Percentiles rank a stretch among this genome's conserved stretches.
phyloP scores from a whole-genome alignment of 2,797 vertebrate species.

The Phrynocephalus forsythii region DNA sequence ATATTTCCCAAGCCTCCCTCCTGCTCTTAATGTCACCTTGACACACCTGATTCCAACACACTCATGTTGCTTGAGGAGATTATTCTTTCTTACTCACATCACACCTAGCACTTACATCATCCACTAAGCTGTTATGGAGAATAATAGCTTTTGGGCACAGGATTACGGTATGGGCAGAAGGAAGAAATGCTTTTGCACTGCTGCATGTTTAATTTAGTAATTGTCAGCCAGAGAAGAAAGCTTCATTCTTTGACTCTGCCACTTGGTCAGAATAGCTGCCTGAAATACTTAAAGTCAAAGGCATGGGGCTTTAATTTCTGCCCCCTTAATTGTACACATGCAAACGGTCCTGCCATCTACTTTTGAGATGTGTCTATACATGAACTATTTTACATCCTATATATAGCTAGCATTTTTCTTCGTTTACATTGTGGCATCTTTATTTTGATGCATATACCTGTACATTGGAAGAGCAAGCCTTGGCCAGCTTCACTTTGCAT shows the following conservation, averaged over 20 bases:
- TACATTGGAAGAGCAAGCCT: too few relatives aligned
- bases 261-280: conserved; percentile 29
- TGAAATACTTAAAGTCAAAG: conserved; percentile 4
- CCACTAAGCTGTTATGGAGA: conserved; percentile 8
- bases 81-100: conserved; percentile 45
- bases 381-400: neutral
- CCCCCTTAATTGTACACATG: neutral
- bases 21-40: conserved; percentile 22
- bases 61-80: conserved; percentile 23
- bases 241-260: neutral
- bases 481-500: neutral
- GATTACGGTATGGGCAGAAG: conserved; percentile 26
- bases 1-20: neutral
- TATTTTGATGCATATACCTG: too few relatives aligned
- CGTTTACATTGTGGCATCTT: neutral
- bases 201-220: conserved; percentile 53
- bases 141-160: conserved; percentile 31
- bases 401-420: too few relatives aligned
- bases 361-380: neutral
- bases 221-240: fast-evolving
- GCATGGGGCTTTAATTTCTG: conserved; percentile 3
- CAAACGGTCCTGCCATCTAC: neutral
- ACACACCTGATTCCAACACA: neutral
- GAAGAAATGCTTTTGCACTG: conserved; percentile 34
- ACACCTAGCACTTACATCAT: conserved; percentile 35